These are phyloP conservation scores for Hyles vespertilio DNA, from an alignment of 1,140 invertebrate genomes.

Conservation along the genomic window DNA sequence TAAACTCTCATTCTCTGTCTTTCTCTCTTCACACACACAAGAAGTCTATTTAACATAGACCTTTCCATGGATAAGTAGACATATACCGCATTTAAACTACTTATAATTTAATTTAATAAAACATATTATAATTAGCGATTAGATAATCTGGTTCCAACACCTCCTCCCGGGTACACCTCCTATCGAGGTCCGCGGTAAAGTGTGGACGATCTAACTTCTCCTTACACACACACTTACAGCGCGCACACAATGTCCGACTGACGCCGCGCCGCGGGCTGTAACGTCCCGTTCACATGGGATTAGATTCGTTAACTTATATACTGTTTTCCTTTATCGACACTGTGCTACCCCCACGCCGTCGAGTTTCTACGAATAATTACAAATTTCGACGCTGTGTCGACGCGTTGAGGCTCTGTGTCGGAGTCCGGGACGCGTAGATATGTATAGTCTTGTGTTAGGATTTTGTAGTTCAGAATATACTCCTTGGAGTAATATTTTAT, in stretches of 20 bases:
- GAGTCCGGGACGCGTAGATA: neutral
- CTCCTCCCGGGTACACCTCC: conserved; percentile 49
- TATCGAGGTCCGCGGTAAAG: conserved; percentile 72
- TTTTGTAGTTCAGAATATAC: conserved; percentile 8
- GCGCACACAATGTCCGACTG: conserved; percentile 13
- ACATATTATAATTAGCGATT: too few species aligned
- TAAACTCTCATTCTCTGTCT: too few species aligned
- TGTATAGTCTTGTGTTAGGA: conserved; percentile 3
- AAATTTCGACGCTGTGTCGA: conserved; percentile 7
- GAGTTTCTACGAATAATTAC: neutral
- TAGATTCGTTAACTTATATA: conserved; percentile 52
- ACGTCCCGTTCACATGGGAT: conserved; percentile 55
- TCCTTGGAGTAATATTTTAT: conserved; percentile 1
- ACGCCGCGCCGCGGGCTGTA: conserved; percentile 38
- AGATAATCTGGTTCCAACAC: conserved; percentile 9
- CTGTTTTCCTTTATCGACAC: conserved; percentile 20
- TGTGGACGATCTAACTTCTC: conserved; percentile 73
- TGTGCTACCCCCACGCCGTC: conserved; percentile 6
- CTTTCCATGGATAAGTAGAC: too few species aligned
- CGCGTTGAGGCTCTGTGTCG: neutral
- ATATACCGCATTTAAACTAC: too few species aligned
- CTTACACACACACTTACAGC: conserved; percentile 44
- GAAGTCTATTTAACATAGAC: too few species aligned
- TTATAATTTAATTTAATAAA: too few species aligned
- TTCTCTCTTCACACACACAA: too few species aligned